Base-by-base conservation (phyloP, 1,140 invertebrate genomes). In the Leptinotarsa lineolata region DNA sequence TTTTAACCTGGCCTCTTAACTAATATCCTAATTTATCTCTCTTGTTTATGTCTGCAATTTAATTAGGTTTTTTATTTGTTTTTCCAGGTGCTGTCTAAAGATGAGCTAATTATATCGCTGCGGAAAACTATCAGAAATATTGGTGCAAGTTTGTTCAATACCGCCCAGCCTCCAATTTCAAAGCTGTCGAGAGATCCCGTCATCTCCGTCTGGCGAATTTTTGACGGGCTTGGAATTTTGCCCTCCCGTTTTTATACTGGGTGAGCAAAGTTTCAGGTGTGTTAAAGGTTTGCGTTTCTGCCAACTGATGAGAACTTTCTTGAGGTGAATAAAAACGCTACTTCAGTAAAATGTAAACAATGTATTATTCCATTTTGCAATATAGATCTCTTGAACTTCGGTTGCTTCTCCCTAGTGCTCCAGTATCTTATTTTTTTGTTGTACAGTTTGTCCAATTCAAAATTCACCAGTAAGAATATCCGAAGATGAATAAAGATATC, bases 181-280 rank as follows among this genome's bases (percentile, higher is more conserved):
- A 60, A 60, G 58, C 21, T 18, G n/a, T 18, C 21, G 21, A 60
- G 21, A 60, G 21, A 13, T 39, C 30, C 30, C 11, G 30, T 39
- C 30, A 8, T 39, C 30, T 11, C 30, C 30, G 30, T 39, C 15
- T 18, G 66, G 24, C 70, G n/a, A 65, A 75, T 59, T 73, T 69
- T 79, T 77, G 77, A 72, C 72, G 78, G 80, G 82, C 82, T 83
- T 84, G 83, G 82, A 83, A 83, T 82, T 81, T 83, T 83, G 83
- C 83, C 79, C 81, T 80, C 78, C 80, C 80, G 76, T 77, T 79
- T 73, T 76, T 67, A 64, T 76, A 76, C 72, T 78, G 82, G 83
- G 83, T 84, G 83, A 84, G 83, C 83, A 84, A 83, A 84, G 82
- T 83, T 83, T 83, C 82, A 83, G 82, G 82, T 83, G 82, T 83